phyloP scores from a whole-genome alignment of 2,113 vertebrate genomes.

The human region GRCh38 chr20:42654001-42654500 shows the following conservation, averaged over 20 bases:
- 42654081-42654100: background rate
- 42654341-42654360: background rate
- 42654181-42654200: background rate
- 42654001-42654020: background rate
- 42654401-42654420: background rate
- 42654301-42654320: rapidly evolving
- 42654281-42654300: background rate
- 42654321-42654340: too few species aligned
- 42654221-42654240: background rate
- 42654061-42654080: background rate
- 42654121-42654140: background rate
- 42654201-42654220: rapidly evolving
- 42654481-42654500: background rate
- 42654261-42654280: background rate
- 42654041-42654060: background rate
- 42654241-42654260: background rate
- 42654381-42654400: background rate
- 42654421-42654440: background rate
- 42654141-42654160: background rate
- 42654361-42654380: background rate
- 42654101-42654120: too few species aligned
- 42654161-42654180: background rate
- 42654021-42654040: background rate
- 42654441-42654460: background rate
- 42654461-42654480: background rate